Evolutionary conservation across 2,113 vertebrate genomes (phyloP), one percentile per base, ranked within the genome.

Genomic region (Damaliscus lunatus): DNA sequence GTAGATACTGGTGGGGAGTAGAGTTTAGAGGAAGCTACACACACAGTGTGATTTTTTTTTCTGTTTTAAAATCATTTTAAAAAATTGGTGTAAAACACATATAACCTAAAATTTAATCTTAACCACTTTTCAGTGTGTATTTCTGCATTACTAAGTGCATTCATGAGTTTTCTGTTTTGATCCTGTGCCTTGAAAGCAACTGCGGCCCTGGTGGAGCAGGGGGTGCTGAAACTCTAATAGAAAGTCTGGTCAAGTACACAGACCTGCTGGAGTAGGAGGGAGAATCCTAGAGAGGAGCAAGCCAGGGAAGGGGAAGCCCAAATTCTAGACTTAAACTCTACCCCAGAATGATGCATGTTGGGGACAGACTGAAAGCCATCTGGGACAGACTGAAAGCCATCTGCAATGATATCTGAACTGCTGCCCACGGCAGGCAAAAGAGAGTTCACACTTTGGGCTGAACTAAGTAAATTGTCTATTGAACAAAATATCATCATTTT

Each of bases 401-500:
- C 21, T 31, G 50, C 46, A 59, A 46, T 6, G 23, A 88, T n/a
- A 29, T 17, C n/a, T 82, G 82, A 96, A 43, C 16, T 60, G 40
- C 55, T 17, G 9, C 23, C 57, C 82, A 74, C 1, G 2, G 3
- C 3, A 46, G 52, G 92, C 23, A 43, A 81, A 43, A 40, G 62
- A 90, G 31, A 16, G 29, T 62, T 81, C n/a, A 16, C 29, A 50
- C 14, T 33, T 33, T 60, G 40, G 88, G 21, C 6, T 59, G 62
- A 94, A 27, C 31, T 23, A 43, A 82, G 15, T 57, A 67, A 50
- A n/a, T 2, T 60, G 50, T 55, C 36, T 87, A n/a, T 60, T 52
- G 29, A 71, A 91, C 77, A 96, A 94, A 95, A 52, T 12, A 53
- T 43, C 43, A 93, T 55, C 5, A 64, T 7, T 27, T 81, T 87